These are phyloP conservation scores for Zeugodacus cucurbitae DNA, from an alignment of 1,140 invertebrate species.

Conservation along the genomic window DNA sequence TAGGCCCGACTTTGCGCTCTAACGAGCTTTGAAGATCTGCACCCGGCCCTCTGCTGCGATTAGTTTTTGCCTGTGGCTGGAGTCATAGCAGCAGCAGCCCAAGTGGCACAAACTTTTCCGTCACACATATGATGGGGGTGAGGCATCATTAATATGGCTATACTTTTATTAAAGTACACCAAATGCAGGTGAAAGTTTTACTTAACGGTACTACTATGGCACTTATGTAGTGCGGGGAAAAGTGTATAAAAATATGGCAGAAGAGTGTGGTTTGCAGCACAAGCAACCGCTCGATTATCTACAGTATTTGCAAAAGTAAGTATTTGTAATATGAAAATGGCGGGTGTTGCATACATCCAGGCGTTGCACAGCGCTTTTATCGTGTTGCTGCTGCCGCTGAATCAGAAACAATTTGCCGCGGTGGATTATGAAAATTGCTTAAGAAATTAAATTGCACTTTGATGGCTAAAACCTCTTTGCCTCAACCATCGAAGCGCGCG, in stretches of 20 bases:
- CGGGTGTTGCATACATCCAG: neutral
- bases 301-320: neutral
- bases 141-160: neutral
- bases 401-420: constrained; percentile 65
- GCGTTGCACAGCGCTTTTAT: neutral
- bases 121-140: neutral
- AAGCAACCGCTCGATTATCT: neutral
- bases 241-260: neutral
- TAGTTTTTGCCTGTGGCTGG: neutral
- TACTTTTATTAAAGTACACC: neutral
- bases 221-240: neutral
- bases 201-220: neutral
- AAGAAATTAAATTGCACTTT: constrained; percentile 63
- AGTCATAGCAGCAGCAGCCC: too few relatives aligned
- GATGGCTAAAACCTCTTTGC: neutral
- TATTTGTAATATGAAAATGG: neutral
- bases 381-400: neutral
- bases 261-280: neutral
- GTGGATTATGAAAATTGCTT: constrained; percentile 65
- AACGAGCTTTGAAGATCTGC: neutral
- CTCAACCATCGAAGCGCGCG: neutral
- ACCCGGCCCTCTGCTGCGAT: neutral
- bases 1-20: neutral
- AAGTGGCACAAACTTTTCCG: neutral
- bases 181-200: neutral